Conservation (phyloP, 2,888 invertebrate genomes). For the Pachymerium ferrugineum region DNA sequence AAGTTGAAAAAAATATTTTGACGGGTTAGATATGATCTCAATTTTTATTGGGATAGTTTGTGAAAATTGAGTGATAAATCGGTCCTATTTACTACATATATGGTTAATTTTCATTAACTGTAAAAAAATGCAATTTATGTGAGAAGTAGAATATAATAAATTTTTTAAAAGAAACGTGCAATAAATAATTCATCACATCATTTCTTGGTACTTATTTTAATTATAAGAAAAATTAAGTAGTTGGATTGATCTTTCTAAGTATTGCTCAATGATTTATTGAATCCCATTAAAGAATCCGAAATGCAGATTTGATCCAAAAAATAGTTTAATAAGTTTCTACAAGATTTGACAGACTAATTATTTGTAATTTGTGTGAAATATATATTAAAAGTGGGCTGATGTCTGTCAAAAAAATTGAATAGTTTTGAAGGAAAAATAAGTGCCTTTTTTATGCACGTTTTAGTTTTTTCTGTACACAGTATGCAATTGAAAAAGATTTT, state of each 20-base stretch:
- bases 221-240: neutral
- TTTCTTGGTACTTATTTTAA: slow-evolving; percentile 4
- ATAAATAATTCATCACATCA: neutral
- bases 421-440: no score
- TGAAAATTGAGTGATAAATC: neutral
- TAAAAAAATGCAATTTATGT: neutral
- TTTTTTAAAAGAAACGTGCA: neutral
- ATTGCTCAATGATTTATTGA: neutral
- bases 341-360: neutral
- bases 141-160: neutral
- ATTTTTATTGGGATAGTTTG: no score
- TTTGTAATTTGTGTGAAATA: neutral
- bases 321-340: neutral
- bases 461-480: no score
- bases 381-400: neutral
- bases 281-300: neutral
- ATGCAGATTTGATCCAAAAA: neutral
- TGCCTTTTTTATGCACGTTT: no score
- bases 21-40: neutral
- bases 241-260: neutral
- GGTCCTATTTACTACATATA: neutral
- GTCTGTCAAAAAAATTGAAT: neutral
- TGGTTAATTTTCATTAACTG: neutral
- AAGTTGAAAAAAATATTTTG: neutral
- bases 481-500: neutral